A percentile compares a stretch with the other conserved stretches of the same genome.
phyloP scores from a whole-genome alignment of 2,888 invertebrate species.

The Pollenia griseotomentosa region DNA sequence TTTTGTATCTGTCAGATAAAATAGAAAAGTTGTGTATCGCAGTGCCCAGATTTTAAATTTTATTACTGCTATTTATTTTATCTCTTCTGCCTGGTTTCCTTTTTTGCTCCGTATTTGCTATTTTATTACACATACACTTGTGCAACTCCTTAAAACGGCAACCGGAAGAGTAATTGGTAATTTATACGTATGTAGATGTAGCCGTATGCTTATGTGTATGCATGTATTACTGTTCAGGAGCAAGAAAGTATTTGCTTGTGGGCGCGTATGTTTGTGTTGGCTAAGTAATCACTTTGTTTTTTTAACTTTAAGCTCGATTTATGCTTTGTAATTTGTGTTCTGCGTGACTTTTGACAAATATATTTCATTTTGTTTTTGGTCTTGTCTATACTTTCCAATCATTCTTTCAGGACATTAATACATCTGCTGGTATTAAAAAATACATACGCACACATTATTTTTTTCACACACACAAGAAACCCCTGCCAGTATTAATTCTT shows the following conservation, averaged over 20 bases:
- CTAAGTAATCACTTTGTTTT: conserved; percentile 61
- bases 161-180: conserved; percentile 61
- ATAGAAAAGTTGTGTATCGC: not conserved
- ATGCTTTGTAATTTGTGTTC: conserved; percentile 72
- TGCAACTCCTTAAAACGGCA: conserved; percentile 32
- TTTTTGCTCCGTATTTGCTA: not conserved
- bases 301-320: conserved; percentile 71
- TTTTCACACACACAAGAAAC: not conserved
- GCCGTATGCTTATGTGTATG: not conserved
- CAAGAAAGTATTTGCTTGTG: not conserved
- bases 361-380: conserved; percentile 37
- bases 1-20: too few species aligned
- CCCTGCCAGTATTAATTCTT: conserved; percentile 20
- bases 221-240: not conserved
- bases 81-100: not conserved
- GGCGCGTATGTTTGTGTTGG: not conserved
- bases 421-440: conserved; percentile 36
- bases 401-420: conserved; percentile 58
- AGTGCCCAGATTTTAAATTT: not conserved
- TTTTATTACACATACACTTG: conserved; percentile 8
- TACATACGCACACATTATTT: not conserved
- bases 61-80: conserved; percentile 23
- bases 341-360: conserved; percentile 72
- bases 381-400: conserved; percentile 61
- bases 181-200: conserved; percentile 43